These are phyloP conservation scores for Charina bottae DNA, from an alignment of 2,113 vertebrate genomes.

Conservation along the genomic window DNA sequence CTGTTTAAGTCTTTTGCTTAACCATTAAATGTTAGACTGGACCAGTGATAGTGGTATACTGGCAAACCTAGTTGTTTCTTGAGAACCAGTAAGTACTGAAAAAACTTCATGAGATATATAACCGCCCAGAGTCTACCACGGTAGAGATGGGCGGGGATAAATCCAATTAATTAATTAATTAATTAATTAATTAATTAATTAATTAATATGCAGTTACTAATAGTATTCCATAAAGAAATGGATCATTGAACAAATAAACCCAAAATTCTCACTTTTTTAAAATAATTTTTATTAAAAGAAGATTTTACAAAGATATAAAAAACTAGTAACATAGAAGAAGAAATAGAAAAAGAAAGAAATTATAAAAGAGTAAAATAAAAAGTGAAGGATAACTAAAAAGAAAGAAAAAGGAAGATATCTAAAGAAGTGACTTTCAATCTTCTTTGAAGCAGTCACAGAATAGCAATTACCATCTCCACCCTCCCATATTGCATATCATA, in stretches of 20 bases:
- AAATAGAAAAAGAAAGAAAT: not conserved
- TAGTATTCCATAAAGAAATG: not conserved
- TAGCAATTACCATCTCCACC: not conserved
- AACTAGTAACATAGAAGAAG: not conserved
- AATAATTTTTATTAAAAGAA: not conserved
- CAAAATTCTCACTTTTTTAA: not conserved
- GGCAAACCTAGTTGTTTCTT: not conserved
- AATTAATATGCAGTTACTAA: not conserved
- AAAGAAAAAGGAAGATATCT: not conserved
- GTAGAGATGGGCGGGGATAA: too few species aligned
- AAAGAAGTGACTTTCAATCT: not conserved
- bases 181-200: too few species aligned
- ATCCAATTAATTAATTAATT: too few species aligned
- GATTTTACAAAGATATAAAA: not conserved
- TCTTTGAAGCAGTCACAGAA: not conserved
- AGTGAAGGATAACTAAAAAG: not conserved
- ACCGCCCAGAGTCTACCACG: too few species aligned
- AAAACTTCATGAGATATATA: not conserved
- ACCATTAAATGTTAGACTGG: not conserved
- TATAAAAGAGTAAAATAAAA: not conserved
- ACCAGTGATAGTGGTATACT: not conserved
- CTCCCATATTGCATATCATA: not conserved
- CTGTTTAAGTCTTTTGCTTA: not conserved
- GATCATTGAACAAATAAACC: not conserved
- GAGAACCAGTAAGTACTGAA: not conserved